Conservation (phyloP, 2,797 vertebrate genomes). For the Lemur catta region DNA sequence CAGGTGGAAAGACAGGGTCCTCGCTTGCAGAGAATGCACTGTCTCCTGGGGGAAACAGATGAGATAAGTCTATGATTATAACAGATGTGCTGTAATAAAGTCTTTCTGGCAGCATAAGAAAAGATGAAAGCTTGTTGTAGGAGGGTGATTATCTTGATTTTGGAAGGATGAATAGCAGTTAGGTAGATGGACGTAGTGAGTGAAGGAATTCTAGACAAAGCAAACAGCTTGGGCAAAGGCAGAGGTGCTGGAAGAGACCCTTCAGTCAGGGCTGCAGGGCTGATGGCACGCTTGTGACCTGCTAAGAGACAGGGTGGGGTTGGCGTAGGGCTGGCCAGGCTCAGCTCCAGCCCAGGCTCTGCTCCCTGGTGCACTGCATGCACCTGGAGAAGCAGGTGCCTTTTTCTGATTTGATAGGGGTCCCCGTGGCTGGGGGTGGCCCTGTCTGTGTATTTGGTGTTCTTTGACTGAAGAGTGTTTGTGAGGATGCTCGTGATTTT, state of each 20-base stretch:
- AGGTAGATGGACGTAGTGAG: background rate
- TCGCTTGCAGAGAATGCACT: background rate
- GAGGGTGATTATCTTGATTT: background rate
- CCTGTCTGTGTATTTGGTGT: background rate
- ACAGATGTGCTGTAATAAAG: background rate
- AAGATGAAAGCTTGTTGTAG: background rate
- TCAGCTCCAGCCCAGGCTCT: background rate
- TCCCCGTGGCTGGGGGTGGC: accelerated
- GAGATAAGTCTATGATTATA: background rate
- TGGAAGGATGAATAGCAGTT: background rate
- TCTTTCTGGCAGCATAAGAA: background rate
- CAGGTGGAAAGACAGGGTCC: background rate
- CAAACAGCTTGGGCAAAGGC: background rate
- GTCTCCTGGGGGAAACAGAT: background rate
- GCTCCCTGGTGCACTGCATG: background rate
- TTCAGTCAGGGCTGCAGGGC: background rate
- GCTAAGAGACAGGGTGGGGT: background rate
- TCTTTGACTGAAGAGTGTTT: background rate
- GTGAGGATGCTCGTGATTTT: background rate
- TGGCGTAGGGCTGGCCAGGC: background rate
- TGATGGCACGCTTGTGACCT: background rate
- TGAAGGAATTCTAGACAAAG: background rate
- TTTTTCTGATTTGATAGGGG: background rate
- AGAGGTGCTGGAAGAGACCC: background rate
- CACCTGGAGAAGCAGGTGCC: background rate